Conservation (phyloP, 2,113 vertebrate species). For the Pelecanoides urinatrix region DNA sequence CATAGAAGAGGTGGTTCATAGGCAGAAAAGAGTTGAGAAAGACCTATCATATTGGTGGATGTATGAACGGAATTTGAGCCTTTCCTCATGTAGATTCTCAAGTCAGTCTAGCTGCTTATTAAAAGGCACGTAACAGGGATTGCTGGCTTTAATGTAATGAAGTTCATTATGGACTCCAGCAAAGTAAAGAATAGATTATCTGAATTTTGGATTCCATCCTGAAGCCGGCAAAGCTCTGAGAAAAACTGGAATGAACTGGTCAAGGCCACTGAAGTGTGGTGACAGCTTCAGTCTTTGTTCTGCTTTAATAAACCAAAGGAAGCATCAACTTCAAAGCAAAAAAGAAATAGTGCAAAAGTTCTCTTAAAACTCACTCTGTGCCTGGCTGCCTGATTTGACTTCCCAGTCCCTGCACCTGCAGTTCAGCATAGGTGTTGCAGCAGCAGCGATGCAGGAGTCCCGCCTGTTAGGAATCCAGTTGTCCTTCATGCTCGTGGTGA, state of each 20-base stretch:
- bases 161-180: not conserved
- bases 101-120: not conserved
- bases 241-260: not conserved
- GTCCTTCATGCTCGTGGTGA: fast-evolving
- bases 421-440: not conserved
- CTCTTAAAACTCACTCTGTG: not conserved
- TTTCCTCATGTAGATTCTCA: not conserved
- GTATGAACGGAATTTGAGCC: not conserved
- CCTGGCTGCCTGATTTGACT: not conserved
- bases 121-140: not conserved
- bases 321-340: not conserved
- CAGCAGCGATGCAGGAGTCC: not conserved
- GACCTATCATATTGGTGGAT: not conserved
- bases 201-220: not conserved
- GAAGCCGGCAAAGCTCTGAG: not conserved
- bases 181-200: not conserved
- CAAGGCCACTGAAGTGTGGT: not conserved
- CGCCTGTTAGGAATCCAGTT: not conserved
- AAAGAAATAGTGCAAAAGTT: not conserved
- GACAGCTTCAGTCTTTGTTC: not conserved
- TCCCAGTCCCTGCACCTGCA: not conserved
- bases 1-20: not conserved
- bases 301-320: not conserved
- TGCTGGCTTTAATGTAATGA: not conserved
- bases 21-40: not conserved